Evolutionary conservation across 2,797 vertebrate species (phyloP).

Genomic region (Premnoplex brunnescens): DNA sequence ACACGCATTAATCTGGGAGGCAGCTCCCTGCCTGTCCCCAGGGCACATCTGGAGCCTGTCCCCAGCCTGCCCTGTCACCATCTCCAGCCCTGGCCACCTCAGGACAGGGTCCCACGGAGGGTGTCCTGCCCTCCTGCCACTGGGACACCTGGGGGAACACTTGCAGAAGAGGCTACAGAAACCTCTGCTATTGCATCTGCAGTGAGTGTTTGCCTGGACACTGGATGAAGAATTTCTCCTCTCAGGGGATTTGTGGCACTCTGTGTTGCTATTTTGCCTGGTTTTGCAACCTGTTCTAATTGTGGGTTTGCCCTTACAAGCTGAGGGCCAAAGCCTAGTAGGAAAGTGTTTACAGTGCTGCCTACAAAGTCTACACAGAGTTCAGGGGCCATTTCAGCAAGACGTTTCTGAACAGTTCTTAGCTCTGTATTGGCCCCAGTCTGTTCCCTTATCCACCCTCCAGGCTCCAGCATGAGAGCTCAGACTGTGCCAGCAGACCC

Average conservation of each 20-base stretch:
- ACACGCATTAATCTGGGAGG: background rate
- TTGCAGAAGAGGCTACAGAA: background rate
- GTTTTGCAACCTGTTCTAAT: background rate
- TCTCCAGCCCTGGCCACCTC: background rate
- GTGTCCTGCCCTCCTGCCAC: background rate
- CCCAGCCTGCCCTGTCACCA: background rate
- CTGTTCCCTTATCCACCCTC: background rate
- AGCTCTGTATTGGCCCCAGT: background rate
- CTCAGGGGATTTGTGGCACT: background rate
- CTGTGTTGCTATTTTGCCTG: constrained; percentile 4
- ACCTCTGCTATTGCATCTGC: background rate
- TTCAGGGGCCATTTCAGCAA: constrained; percentile 15
- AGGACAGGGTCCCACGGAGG: background rate
- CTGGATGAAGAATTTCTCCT: constrained; percentile 7
- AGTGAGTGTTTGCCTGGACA: background rate
- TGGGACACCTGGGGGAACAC: background rate
- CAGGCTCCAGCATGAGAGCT: background rate
- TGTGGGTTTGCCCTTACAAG: constrained; percentile 5
- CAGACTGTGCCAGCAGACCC: background rate
- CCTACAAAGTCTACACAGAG: background rate
- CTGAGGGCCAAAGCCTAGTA: background rate
- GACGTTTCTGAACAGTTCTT: constrained; percentile 19
- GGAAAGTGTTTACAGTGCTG: background rate
- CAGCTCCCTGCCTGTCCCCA: background rate
- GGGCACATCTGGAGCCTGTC: background rate